phyloP scores from a whole-genome alignment of 2,797 vertebrate species.

The Acomys russatus region DNA sequence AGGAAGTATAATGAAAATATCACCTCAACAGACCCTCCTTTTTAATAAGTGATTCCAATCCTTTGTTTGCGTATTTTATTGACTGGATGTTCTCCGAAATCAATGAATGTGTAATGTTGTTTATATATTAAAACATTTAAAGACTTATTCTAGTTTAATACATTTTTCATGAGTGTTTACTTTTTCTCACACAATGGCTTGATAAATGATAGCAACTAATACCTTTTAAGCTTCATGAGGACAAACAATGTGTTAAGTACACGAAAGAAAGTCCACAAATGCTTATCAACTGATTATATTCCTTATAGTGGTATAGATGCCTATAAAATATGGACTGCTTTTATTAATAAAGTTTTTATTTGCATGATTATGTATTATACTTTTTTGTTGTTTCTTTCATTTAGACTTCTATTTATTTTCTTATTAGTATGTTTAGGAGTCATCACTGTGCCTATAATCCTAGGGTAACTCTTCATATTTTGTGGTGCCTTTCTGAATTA shows the following conservation, averaged over 20 bases:
- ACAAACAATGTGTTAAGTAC: not conserved
- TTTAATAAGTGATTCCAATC: not conserved
- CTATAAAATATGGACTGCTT: not conserved
- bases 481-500: not conserved
- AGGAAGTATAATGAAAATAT: not conserved
- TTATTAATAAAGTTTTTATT: not conserved
- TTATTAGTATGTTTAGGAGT: not conserved
- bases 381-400: not conserved
- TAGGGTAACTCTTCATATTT: not conserved
- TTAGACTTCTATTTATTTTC: conserved; percentile 48
- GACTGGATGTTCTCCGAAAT: not conserved
- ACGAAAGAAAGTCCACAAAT: conserved; percentile 15
- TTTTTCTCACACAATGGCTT: conserved; percentile 17
- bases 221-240: not conserved
- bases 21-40: not conserved
- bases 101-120: not conserved
- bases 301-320: not conserved
- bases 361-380: not conserved
- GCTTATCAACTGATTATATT: not conserved
- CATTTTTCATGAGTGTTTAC: conserved; percentile 46
- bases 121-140: not conserved
- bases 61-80: not conserved
- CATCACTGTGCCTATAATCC: not conserved
- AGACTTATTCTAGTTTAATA: not conserved
- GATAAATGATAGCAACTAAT: conserved; percentile 11